Evolutionary conservation across 2,888 invertebrate species (phyloP).

Genomic region (Agrochola lota): DNA sequence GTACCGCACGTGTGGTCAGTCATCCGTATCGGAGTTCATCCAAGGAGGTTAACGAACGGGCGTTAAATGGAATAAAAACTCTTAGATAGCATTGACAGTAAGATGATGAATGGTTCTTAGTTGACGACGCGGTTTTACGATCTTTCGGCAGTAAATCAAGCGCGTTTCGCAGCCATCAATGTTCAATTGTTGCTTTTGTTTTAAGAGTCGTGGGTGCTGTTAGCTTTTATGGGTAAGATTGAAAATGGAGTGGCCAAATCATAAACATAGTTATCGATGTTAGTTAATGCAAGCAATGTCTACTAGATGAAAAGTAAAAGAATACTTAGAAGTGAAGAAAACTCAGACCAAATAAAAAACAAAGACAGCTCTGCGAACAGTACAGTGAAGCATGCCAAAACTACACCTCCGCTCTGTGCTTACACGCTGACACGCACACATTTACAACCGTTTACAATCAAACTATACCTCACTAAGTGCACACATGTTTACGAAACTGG

Average conservation of each 20-base stretch:
- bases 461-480: too few species aligned
- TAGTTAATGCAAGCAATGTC: neutral
- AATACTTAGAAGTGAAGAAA: neutral
- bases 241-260: constrained; percentile 12
- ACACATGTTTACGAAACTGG: too few species aligned
- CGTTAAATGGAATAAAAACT: constrained; percentile 79
- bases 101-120: constrained; percentile 80
- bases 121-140: constrained; percentile 79
- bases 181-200: constrained; percentile 58
- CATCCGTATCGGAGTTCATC: constrained; percentile 70
- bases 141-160: constrained; percentile 72
- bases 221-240: constrained; percentile 23
- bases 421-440: too few species aligned
- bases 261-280: constrained; percentile 24
- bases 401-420: too few species aligned
- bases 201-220: constrained; percentile 1
- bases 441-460: too few species aligned
- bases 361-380: too few species aligned
- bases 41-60: constrained; percentile 82
- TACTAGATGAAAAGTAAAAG: neutral
- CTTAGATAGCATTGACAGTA: constrained; percentile 84
- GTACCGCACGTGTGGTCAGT: constrained; percentile 69
- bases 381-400: too few species aligned
- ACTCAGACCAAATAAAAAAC: too few species aligned
- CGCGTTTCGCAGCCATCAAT: constrained; percentile 43